Percentiles rank a stretch among this genome's conserved stretches.
phyloP scores from a whole-genome alignment of 2,797 vertebrate genomes.

The Margarornis squamiger region DNA sequence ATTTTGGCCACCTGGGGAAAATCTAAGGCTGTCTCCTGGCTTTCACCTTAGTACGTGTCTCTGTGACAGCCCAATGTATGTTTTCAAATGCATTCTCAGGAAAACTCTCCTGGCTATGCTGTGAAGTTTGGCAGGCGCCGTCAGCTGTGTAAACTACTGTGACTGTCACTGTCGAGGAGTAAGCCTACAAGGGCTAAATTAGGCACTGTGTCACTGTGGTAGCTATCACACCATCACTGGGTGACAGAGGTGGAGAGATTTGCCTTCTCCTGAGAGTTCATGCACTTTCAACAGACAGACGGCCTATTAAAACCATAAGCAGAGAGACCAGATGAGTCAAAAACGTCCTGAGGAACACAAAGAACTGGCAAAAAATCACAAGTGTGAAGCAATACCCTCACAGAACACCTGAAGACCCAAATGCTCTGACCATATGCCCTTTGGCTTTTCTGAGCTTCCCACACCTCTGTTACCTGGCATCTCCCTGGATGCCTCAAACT shows the following conservation, averaged over 20 bases:
- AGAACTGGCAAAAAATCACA: neutral
- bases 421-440: rapidly evolving
- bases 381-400: neutral
- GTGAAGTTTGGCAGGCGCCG: rapidly evolving
- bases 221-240: neutral
- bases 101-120: neutral
- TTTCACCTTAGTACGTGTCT: rapidly evolving
- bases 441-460: neutral
- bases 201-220: neutral
- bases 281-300: rapidly evolving
- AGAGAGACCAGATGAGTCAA: neutral
- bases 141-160: rapidly evolving
- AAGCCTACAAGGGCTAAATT: neutral
- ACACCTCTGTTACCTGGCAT: neutral
- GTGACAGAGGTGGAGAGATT: neutral
- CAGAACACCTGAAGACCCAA: neutral
- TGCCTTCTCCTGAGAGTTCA: neutral
- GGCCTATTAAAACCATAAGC: rapidly evolving
- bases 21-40: rapidly evolving
- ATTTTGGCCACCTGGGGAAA: neutral
- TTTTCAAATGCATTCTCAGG: neutral
- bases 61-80: neutral
- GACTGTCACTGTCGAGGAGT: neutral
- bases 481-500: neutral
- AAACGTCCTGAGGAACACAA: neutral